Conservation (phyloP, 2,113 vertebrate species). For the Sylvia atricapilla region DNA sequence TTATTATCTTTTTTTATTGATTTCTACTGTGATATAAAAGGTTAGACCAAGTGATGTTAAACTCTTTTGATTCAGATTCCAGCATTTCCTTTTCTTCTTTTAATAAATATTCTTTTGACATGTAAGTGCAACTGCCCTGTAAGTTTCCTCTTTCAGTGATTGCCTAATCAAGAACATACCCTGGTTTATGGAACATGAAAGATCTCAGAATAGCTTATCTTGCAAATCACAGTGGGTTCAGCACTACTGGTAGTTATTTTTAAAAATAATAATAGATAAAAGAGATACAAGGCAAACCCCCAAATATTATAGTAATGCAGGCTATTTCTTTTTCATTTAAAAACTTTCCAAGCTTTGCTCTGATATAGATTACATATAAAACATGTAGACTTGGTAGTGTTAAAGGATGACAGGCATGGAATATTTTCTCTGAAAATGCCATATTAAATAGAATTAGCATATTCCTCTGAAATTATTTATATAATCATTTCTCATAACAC, state of each 20-base stretch:
- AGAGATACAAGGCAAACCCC: fast-evolving
- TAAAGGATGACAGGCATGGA: background rate
- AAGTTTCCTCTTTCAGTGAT: background rate
- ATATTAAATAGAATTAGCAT: background rate
- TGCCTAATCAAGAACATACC: background rate
- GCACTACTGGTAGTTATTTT: background rate
- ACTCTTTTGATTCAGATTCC: background rate
- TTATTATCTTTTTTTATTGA: background rate
- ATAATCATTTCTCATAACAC: background rate
- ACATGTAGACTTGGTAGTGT: background rate
- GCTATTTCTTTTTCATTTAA: background rate
- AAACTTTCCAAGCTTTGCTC: background rate
- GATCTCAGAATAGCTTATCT: background rate
- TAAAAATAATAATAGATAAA: background rate
- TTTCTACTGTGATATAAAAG: background rate
- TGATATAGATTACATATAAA: background rate
- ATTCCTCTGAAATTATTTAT: background rate
- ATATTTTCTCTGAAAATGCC: background rate
- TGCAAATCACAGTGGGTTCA: background rate
- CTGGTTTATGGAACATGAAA: background rate
- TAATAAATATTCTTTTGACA: background rate
- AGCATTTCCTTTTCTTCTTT: background rate
- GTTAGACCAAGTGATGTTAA: background rate
- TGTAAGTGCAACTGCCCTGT: background rate
- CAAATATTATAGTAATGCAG: background rate